Base-by-base conservation (phyloP, 2,888 invertebrate species). In the Lasioglossum malachurum region DNA sequence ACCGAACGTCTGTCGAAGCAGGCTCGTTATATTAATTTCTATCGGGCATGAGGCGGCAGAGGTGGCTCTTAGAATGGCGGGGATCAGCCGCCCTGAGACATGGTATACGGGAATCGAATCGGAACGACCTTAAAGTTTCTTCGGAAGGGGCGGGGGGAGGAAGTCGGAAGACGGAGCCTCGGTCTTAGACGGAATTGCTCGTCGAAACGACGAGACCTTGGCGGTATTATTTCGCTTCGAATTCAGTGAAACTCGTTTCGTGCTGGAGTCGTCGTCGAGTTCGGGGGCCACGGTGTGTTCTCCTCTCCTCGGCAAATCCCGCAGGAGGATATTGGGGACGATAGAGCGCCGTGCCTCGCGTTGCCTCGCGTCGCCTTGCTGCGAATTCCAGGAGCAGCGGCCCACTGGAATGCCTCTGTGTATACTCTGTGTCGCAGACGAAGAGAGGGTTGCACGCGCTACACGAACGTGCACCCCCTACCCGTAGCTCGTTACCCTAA, bases 231-330 rank as follows among this genome's bases (percentile, higher is more conserved):
- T 88, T 85, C 72, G 71, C 85, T 83, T 64, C 78, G 71, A 81
- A 89, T 88, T 89, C 90, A 84, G 76, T 74, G 84, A 87, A 84
- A 89, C 83, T 89, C 89, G 86, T 89, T 89, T 82, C 80, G 87
- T 78, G 57, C 83, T 82, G 81, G 83, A 83, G 46, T 80, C 41
- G 73, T 76, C 82, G 74, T 60, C 78, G 87, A 87, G 87, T 80
- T 80, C 79, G 73, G 57, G 23, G 53, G n/a, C 71, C 67, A 78
- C 64, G 81, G 73, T 69, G 46, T 74, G 53, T 53, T 41, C 69
- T 35, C 69, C 69, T 41, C 73, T 79, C 80, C 82, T 75, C 69
- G 81, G 80, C 69, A 89, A 90, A 89, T 89, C 82, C 82, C 82
- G 31, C 60, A 46, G 78, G 78, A 82, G 75, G 82, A 86, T 90